Conservation (phyloP, 2,113 vertebrate species). For the Apodemus sylvaticus region DNA sequence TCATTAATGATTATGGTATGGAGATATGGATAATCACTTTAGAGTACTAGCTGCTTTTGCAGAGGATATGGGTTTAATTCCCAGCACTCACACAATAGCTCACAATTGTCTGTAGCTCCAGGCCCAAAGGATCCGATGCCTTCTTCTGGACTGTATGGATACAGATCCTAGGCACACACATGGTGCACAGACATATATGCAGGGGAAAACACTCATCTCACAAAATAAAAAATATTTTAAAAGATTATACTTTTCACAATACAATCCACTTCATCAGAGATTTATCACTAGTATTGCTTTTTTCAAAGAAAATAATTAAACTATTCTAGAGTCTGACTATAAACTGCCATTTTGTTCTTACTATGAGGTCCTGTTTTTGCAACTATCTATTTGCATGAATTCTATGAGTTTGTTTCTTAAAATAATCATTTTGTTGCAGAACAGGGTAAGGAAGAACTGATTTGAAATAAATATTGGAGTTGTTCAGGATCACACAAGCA, state of each 20-base stretch:
- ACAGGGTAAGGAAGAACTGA: background rate
- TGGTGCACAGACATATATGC: background rate
- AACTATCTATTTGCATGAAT: slow-evolving; percentile 2
- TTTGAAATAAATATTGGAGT: background rate
- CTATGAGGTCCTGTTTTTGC: background rate
- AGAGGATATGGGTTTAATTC: background rate
- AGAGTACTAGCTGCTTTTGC: background rate
- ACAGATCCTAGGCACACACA: background rate
- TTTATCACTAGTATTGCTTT: background rate
- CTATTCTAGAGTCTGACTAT: too few species aligned
- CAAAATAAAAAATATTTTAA: background rate
- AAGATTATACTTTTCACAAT: background rate
- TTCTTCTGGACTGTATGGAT: background rate
- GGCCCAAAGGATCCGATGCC: background rate
- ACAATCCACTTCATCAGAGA: background rate
- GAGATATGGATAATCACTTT: background rate
- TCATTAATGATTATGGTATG: background rate
- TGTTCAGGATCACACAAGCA: background rate
- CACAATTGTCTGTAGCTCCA: background rate
- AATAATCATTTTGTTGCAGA: slow-evolving; percentile 34
- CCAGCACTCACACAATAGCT: background rate
- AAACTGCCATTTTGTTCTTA: background rate
- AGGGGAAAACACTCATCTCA: background rate
- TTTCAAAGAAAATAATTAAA: too few species aligned
- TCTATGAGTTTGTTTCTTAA: slow-evolving; percentile 19